Percentiles rank a stretch among this genome's conserved stretches.
phyloP scores from a whole-genome alignment of 92 coral and sea anemone species.

The Phenganax subtilis region DNA sequence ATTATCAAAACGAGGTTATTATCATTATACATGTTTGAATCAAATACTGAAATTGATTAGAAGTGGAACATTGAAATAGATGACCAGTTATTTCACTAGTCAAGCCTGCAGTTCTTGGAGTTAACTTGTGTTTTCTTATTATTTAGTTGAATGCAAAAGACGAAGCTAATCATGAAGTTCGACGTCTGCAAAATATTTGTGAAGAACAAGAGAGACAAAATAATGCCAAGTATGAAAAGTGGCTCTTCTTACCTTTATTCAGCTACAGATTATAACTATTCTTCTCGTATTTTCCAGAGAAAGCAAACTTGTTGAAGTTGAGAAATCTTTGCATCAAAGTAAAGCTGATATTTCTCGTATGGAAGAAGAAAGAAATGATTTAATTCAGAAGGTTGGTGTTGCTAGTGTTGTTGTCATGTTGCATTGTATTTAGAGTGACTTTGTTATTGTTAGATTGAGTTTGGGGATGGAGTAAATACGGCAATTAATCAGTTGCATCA shows the following conservation, averaged over 20 bases:
- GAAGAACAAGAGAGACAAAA: constrained; percentile 83
- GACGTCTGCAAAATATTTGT: constrained; percentile 81
- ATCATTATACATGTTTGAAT: background rate
- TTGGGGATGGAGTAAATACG: constrained; percentile 94
- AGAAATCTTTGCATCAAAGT: constrained; percentile 63
- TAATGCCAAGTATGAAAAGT: constrained; percentile 57
- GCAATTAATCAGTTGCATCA: constrained; percentile 79
- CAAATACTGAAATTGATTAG: no score
- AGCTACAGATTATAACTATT: background rate
- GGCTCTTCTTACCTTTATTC: no score
- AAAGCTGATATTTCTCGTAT: constrained; percentile 75
- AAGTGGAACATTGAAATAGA: no score
- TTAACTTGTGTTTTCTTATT: background rate
- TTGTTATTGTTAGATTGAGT: constrained; percentile 66
- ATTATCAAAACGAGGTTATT: constrained; percentile 66
- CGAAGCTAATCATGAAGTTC: constrained; percentile 77
- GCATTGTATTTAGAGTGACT: background rate
- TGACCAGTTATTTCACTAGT: background rate
- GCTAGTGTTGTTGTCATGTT: background rate
- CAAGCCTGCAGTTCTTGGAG: background rate
- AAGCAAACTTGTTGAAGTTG: constrained; percentile 66
- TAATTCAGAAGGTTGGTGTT: constrained; percentile 71
- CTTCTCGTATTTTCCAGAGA: constrained; percentile 49
- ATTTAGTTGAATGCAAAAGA: constrained; percentile 65
- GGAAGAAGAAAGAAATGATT: constrained; percentile 89